Conservation (phyloP, 2,888 invertebrate species). For the Epistrophella euchroma region DNA sequence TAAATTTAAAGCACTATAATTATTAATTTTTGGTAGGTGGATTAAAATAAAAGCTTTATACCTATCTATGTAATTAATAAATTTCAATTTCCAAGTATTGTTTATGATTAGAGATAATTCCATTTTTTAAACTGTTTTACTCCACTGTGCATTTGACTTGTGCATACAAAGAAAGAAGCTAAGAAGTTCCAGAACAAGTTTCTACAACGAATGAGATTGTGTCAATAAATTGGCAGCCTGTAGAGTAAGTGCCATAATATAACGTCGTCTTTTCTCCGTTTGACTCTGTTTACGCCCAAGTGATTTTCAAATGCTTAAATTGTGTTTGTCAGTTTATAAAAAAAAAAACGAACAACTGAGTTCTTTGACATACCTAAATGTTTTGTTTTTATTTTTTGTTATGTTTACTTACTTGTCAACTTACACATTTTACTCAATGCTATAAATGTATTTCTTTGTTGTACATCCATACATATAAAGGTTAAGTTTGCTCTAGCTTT, state of each 20-base stretch:
- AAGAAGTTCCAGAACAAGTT: constrained; percentile 10
- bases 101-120: too few species aligned
- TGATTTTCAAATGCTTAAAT: constrained; percentile 59
- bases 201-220: constrained; percentile 47
- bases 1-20: too few species aligned
- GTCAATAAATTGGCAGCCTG: constrained; percentile 63
- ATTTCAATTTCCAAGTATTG: too few species aligned
- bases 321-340: constrained; percentile 52
- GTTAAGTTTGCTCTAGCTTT: background rate
- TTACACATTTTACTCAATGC: background rate
- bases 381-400: background rate
- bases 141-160: background rate
- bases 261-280: constrained; percentile 15
- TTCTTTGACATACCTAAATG: background rate
- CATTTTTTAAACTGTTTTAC: too few species aligned
- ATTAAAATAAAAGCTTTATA: too few species aligned
- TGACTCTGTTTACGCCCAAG: constrained; percentile 23
- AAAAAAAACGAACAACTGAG: background rate
- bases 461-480: background rate
- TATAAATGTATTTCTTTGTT: background rate
- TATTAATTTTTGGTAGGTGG: too few species aligned
- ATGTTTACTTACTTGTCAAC: background rate
- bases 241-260: constrained; percentile 45
- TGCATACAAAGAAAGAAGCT: background rate
- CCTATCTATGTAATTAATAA: too few species aligned